phyloP scores from a whole-genome alignment of 1,140 invertebrate species.

The Pogonus chalceus region DNA sequence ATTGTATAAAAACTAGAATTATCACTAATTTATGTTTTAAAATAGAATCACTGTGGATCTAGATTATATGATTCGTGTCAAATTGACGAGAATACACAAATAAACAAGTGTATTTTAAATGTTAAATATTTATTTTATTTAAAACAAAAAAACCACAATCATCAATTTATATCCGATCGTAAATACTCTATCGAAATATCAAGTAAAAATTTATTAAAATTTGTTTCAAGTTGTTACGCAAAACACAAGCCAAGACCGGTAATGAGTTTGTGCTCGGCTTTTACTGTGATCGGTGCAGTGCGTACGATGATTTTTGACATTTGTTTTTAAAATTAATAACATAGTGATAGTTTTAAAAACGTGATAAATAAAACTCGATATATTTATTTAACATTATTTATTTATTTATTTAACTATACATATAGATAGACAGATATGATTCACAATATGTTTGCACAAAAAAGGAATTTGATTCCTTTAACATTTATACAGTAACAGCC shows the following conservation, averaged over 20 bases:
- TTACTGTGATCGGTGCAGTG: too few species aligned
- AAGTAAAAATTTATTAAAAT: too few species aligned
- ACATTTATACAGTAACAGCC: not conserved
- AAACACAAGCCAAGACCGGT: too few species aligned
- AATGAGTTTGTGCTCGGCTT: too few species aligned
- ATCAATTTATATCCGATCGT: too few species aligned
- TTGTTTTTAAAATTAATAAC: too few species aligned
- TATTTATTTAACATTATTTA: not conserved
- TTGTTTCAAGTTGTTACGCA: too few species aligned
- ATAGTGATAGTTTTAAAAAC: too few species aligned
- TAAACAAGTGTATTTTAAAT: constrained; percentile 4
- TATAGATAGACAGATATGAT: constrained; percentile 1
- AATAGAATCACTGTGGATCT: constrained; percentile 1
- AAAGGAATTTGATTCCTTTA: not conserved
- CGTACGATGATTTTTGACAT: too few species aligned
- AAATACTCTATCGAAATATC: too few species aligned
- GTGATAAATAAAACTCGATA: too few species aligned
- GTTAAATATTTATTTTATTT: not conserved
- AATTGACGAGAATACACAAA: not conserved
- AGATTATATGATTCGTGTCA: not conserved
- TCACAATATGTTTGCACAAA: not conserved
- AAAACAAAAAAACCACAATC: too few species aligned
- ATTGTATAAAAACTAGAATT: not conserved
- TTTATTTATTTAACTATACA: not conserved
- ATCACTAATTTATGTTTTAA: constrained; percentile 2